phyloP scores from a whole-genome alignment of 2,888 invertebrate species.

The Drosophila buzzatii region DNA sequence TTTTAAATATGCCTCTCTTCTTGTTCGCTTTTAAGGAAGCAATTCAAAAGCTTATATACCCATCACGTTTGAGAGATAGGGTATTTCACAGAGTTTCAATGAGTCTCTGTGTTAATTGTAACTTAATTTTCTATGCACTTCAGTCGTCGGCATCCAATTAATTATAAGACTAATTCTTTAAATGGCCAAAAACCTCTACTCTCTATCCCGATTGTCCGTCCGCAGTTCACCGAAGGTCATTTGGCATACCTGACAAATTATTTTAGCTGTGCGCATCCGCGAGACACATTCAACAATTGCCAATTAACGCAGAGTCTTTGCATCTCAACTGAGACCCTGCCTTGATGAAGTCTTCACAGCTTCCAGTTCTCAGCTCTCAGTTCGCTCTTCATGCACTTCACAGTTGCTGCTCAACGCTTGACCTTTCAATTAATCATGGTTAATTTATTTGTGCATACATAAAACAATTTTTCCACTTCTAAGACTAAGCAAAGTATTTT shows the following conservation, averaged over 20 bases:
- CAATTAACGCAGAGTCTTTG: slow-evolving; percentile 48
- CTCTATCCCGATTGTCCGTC: slow-evolving; percentile 32
- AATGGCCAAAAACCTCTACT: slow-evolving; percentile 29
- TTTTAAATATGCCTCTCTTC: neutral
- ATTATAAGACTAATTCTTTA: slow-evolving; percentile 34
- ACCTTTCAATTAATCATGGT: slow-evolving; percentile 77
- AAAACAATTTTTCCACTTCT: slow-evolving; percentile 48
- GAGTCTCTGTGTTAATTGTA: slow-evolving; percentile 57
- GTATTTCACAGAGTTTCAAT: slow-evolving; percentile 29
- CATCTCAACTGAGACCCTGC: slow-evolving; percentile 17
- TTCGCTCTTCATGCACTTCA: slow-evolving; percentile 52
- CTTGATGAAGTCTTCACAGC: slow-evolving; percentile 53
- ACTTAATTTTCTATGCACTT: slow-evolving; percentile 56
- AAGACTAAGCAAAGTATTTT: neutral
- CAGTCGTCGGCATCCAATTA: slow-evolving; percentile 49
- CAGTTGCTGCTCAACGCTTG: slow-evolving; percentile 46
- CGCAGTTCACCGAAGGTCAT: slow-evolving; percentile 43
- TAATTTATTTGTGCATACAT: slow-evolving; percentile 57
- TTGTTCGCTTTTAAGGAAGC: neutral
- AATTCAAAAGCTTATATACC: neutral
- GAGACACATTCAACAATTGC: slow-evolving; percentile 51
- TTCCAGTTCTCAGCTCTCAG: slow-evolving; percentile 29
- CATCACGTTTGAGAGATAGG: neutral
- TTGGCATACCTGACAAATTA: slow-evolving; percentile 25
- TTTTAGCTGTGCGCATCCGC: slow-evolving; percentile 22